Base-by-base conservation (phyloP, 2,888 invertebrate species). In the Papilio protenor region DNA sequence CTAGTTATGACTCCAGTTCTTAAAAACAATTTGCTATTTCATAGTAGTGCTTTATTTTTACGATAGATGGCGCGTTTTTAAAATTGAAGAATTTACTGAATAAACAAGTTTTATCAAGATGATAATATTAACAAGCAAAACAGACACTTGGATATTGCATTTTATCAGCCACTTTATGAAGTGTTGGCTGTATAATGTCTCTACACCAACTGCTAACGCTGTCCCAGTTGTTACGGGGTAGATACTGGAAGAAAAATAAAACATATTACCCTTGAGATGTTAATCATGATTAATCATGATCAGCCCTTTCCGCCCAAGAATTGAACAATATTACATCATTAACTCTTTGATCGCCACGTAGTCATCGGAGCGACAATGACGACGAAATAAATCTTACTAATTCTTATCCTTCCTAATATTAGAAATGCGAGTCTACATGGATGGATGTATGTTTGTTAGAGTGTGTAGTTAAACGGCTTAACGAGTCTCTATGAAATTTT, bases 201-300 rank as follows among this genome's bases (percentile, higher is more conserved):
- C 40, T 75, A 5, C 81, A 84, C 91, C 90, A 91, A 14, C n/a
- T 71, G 0, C 0, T 18, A 0, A 85, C 82, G 16, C 85, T 83
- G 23, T 73, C 8, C 18, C 59, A 77, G 10, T 82, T 84, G 52
- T 79, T 81, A 52, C 52, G 47, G 1, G 85, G 78, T 3, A 18
- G 5, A 73, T 86, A 89, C 91, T 91, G 85, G 73, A 87, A 89
- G 72, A 76, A 81, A 77, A 78, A 77, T 11, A 27, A 27, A 61
- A 4, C 12, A 52, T 52, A 52, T 16, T 52, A 52, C 18, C 1
- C 16, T 16, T 52, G 18, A 52, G 18, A 4, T 33, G 33, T 33
- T 3, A 1, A 3, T n/a, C n/a, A n/a, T n/a, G n/a, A n/a, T n/a
- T n/a, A 27, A 27, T 6, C 33, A 33, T 5, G 33, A 33, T 33